Base-by-base conservation (phyloP, 92 coral and sea anemone species). In the Zoanthus solanderi region DNA sequence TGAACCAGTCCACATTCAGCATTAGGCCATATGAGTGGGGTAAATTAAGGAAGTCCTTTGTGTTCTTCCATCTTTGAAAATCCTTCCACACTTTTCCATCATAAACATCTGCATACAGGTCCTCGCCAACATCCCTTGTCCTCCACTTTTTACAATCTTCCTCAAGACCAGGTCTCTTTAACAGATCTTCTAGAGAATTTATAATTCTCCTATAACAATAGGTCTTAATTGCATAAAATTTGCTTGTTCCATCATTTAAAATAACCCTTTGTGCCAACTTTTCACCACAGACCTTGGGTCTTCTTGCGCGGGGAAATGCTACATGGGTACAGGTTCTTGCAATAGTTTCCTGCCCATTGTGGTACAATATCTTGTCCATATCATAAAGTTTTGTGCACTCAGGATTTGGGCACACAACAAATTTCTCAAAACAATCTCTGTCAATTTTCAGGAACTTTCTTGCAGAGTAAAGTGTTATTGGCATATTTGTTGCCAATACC, bases 121-220 rank as follows among this genome's bases (percentile, higher is more conserved):
- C 75, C 30, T 69, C 60, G 60, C 60, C 60, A 54, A 54, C 77
- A 37, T 16, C 46, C 44, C 15, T 72, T 72, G 46, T 34, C 48
- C 77, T 72, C 77, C 77, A 72, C 53, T 72, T 30, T 34, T 72
- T 50, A 72, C 77, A 72, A 4, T 10, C 46, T 37, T 72, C 77
- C 44, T 72, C 52, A 6, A 72, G 47, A 14, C 77, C 77, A 30
- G 77, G 53, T 0, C 47, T 37, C 48, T 30, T 72, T 6, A 72
- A 8, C 13, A 72, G 23, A 9, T 11, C 77, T 5, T 72, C 77
- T 44, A 72, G 11, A 72, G 77, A 72, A 6, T 72, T 45, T 6
- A 32, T 34, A 30, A 34, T 34, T 6, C 48, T 44, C n/a, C 44
- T 54, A 1, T 72, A 72, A 2, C 77, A 72, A 34, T 72, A 72